Conservation (phyloP, 2,888 invertebrate genomes). For the Amiota mariae region DNA sequence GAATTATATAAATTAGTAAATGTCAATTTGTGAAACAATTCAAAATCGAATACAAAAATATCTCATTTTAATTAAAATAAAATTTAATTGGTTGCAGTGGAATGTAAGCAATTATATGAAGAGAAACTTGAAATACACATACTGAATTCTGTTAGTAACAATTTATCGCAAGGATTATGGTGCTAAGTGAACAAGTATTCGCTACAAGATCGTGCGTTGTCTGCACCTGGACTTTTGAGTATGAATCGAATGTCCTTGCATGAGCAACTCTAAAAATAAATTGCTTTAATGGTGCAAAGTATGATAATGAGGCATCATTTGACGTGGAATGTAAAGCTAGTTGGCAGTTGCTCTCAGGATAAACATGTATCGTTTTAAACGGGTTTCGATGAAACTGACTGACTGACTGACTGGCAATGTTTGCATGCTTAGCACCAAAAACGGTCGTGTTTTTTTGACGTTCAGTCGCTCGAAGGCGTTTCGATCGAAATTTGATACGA, state of each 20-base stretch:
- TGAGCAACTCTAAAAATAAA: slow-evolving; percentile 52
- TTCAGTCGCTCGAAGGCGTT: slow-evolving; percentile 66
- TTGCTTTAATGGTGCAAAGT: slow-evolving; percentile 71
- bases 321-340: slow-evolving; percentile 60
- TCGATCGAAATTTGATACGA: slow-evolving; percentile 74
- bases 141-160: no score
- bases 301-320: slow-evolving; percentile 70
- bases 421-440: slow-evolving; percentile 35
- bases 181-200: no score
- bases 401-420: slow-evolving; percentile 26
- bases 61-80: no score
- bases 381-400: not conserved
- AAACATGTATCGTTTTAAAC: slow-evolving; percentile 20
- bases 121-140: no score
- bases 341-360: slow-evolving; percentile 22
- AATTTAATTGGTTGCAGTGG: no score
- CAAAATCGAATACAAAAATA: no score
- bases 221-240: slow-evolving; percentile 37
- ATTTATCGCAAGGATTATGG: no score
- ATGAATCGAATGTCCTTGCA: not conserved
- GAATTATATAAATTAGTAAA: slow-evolving; percentile 49
- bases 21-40: slow-evolving; percentile 44
- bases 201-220: not conserved
- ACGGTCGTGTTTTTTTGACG: slow-evolving; percentile 35
- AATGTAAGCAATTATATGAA: no score